These are phyloP conservation scores for Carapus acus DNA, from an alignment of 2,797 vertebrate species.

Conservation along the genomic window DNA sequence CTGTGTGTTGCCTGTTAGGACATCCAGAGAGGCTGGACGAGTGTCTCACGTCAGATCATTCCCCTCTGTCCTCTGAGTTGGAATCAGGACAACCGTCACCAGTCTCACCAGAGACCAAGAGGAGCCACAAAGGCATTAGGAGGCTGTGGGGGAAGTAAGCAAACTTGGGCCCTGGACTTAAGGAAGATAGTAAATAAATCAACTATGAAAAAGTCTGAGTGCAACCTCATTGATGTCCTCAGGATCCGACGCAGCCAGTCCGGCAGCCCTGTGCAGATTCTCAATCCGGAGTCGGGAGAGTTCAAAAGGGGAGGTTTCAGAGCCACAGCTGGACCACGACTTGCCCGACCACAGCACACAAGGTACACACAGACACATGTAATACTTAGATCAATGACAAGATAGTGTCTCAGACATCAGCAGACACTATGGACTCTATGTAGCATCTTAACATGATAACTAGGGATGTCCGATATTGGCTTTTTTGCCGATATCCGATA, in stretches of 20 bases:
- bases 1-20: slow-evolving; percentile 61
- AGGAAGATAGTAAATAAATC: not conserved
- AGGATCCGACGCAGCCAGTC: slow-evolving; percentile 96
- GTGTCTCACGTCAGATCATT: slow-evolving; percentile 75
- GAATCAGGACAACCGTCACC: slow-evolving; percentile 86
- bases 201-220: too few relatives aligned
- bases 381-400: too few relatives aligned
- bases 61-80: slow-evolving; percentile 79
- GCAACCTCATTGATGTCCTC: slow-evolving; percentile 11
- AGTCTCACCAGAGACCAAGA: slow-evolving; percentile 83
- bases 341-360: slow-evolving; percentile 76
- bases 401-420: too few relatives aligned
- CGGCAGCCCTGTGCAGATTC: slow-evolving; percentile 81
- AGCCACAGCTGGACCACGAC: slow-evolving; percentile 86
- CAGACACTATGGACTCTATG: too few relatives aligned
- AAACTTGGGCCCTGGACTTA: not conserved
- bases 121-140: slow-evolving; percentile 86
- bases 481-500: too few relatives aligned
- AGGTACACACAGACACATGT: slow-evolving; percentile 30
- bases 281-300: slow-evolving; percentile 78
- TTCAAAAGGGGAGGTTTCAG: slow-evolving; percentile 90
- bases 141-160: slow-evolving; percentile 96
- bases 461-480: too few relatives aligned
- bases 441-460: too few relatives aligned
- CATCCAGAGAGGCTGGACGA: slow-evolving; percentile 76